phyloP scores from a whole-genome alignment of 2,888 invertebrate species.

The Fragum whitleyi region DNA sequence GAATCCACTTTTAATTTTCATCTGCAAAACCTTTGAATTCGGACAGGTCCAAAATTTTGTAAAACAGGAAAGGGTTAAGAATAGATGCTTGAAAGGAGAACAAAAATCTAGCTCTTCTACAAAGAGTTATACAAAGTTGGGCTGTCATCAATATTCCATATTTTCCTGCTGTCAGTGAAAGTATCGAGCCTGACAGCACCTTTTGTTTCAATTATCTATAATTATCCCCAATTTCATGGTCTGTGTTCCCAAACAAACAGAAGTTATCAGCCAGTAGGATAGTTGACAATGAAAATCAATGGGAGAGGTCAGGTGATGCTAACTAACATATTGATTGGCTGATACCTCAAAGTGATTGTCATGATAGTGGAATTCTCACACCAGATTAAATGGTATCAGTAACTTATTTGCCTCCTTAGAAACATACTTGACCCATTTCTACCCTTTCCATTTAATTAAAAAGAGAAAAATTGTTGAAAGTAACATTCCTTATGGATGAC shows the following conservation, averaged over 20 bases:
- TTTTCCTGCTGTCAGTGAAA: background rate
- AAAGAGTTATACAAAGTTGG: no score
- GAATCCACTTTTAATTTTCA: no score
- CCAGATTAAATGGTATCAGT: conserved; percentile 18
- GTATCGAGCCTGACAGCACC: background rate
- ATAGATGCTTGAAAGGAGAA: no score
- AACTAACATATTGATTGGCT: conserved; percentile 18
- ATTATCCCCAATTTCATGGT: conserved; percentile 26
- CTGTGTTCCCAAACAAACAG: conserved; percentile 19
- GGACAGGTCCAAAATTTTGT: no score
- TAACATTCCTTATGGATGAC: no score
- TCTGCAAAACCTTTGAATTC: no score
- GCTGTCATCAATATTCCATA: no score
- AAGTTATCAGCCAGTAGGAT: conserved; percentile 8
- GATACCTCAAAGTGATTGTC: conserved; percentile 14
- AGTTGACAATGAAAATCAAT: conserved; percentile 25
- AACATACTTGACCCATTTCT: background rate
- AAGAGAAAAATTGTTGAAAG: no score
- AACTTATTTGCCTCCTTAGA: conserved; percentile 6
- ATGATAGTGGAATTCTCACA: conserved; percentile 22
- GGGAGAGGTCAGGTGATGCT: conserved; percentile 9
- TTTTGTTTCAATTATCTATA: conserved; percentile 21
- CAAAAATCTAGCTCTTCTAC: no score
- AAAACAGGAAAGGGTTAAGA: no score
- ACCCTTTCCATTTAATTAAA: background rate